A percentile compares a stretch with the other conserved stretches of the same genome.
Conservation (phyloP, 2,113 vertebrate genomes). For the Ranitomeya variabilis region DNA sequence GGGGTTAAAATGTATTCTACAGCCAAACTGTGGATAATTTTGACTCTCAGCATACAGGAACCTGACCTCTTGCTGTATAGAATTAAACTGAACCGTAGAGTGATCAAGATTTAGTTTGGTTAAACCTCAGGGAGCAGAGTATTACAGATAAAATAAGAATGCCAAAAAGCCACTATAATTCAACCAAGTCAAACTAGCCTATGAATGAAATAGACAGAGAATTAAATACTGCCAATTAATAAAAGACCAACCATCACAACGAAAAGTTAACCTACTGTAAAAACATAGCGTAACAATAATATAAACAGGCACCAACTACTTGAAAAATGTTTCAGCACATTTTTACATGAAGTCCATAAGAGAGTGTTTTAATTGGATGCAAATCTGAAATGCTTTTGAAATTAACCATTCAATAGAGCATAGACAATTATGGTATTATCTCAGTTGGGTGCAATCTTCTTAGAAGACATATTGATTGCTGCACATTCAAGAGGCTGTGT, state of each 20-base stretch:
- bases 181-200: no score
- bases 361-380: conserved; percentile 16
- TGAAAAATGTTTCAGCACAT: background rate
- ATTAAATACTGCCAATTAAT: background rate
- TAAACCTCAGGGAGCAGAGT: no score
- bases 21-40: no score
- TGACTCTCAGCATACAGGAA: no score
- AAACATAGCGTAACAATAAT: background rate
- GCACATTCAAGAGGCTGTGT: background rate
- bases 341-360: conserved; percentile 18
- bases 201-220: no score
- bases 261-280: background rate
- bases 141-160: no score
- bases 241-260: background rate
- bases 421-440: conserved; percentile 55
- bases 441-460: conserved; percentile 36
- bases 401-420: conserved; percentile 51
- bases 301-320: background rate
- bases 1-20: no score
- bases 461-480: conserved; percentile 21
- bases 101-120: no score
- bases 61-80: no score
- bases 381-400: conserved; percentile 35
- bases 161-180: no score
- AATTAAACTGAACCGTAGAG: no score